A percentile compares a stretch with the other conserved stretches of the same genome.
These are phyloP conservation scores for Henicopernis longicauda DNA, from an alignment of 2,113 vertebrate genomes.

Conservation along the genomic window DNA sequence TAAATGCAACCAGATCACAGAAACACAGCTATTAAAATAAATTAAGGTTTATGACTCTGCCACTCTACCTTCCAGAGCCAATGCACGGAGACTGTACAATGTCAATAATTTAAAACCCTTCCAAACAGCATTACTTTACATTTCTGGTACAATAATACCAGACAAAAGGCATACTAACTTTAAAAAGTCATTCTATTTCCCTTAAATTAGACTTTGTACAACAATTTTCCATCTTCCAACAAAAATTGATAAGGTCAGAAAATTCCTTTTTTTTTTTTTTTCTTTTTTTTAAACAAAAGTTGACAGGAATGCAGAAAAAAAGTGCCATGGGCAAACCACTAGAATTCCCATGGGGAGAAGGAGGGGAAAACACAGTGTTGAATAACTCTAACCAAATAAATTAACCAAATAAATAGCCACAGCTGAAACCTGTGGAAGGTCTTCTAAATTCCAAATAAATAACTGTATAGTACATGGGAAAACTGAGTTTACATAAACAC, in stretches of 20 bases:
- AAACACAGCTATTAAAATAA: slow-evolving; percentile 80
- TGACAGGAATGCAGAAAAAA: slow-evolving; percentile 80
- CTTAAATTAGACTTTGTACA: slow-evolving; percentile 87
- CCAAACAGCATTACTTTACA: slow-evolving; percentile 75
- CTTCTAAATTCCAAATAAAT: slow-evolving; percentile 87
- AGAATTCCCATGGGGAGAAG: slow-evolving; percentile 73
- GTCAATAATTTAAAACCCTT: slow-evolving; percentile 81
- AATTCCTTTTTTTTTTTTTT: not conserved
- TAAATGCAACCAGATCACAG: slow-evolving; percentile 74
- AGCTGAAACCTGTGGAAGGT: slow-evolving; percentile 76
- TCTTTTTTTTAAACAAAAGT: slow-evolving; percentile 31
- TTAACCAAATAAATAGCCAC: slow-evolving; percentile 98
- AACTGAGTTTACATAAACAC: slow-evolving; percentile 70
- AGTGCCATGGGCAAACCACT: slow-evolving; percentile 72
- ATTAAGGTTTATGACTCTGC: slow-evolving; percentile 79
- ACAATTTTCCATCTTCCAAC: slow-evolving; percentile 78
- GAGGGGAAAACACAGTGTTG: slow-evolving; percentile 69
- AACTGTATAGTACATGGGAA: slow-evolving; percentile 77
- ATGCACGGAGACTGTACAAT: slow-evolving; percentile 82
- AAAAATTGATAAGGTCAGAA: slow-evolving; percentile 59
- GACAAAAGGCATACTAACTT: slow-evolving; percentile 72
- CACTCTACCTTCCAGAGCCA: slow-evolving; percentile 76
- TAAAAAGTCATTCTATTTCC: slow-evolving; percentile 80
- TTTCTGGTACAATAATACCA: slow-evolving; percentile 72
- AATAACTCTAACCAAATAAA: slow-evolving; percentile 81